Evolutionary conservation across 2,888 invertebrate species (phyloP).

Genomic region (Monochamus alternatus): DNA sequence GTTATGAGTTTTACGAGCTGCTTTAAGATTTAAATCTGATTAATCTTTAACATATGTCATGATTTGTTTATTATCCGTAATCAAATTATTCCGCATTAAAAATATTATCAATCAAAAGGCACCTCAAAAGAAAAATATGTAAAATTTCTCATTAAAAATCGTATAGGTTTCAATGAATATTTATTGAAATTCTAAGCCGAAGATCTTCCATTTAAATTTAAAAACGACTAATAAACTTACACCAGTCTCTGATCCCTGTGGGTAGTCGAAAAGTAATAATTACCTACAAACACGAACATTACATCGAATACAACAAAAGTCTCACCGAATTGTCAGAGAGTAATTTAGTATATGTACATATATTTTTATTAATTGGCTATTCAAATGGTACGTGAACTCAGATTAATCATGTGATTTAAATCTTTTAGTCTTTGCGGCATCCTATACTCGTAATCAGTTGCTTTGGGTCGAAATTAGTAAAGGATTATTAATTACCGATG

Average conservation of each 20-base stretch:
- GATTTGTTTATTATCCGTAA: slow-evolving; percentile 29
- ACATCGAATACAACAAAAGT: slow-evolving; percentile 32
- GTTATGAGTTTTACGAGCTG: too few relatives aligned
- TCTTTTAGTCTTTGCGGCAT: background rate
- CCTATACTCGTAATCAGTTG: background rate
- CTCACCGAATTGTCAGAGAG: slow-evolving; percentile 24
- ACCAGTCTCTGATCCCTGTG: slow-evolving; percentile 26
- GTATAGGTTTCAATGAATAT: slow-evolving; percentile 39
- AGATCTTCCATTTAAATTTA: slow-evolving; percentile 35
- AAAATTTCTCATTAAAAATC: slow-evolving; percentile 36
- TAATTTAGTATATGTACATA: slow-evolving; percentile 15
- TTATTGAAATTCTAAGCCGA: slow-evolving; percentile 38
- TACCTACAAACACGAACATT: slow-evolving; percentile 34
- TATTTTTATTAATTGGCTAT: background rate
- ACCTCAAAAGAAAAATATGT: slow-evolving; percentile 31
- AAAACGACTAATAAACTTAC: slow-evolving; percentile 28
- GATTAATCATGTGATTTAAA: background rate
- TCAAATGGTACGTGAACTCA: background rate
- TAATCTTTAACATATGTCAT: background rate
- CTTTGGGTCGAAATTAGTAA: background rate
- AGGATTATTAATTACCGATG: background rate
- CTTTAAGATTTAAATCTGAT: background rate
- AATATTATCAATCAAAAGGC: slow-evolving; percentile 34
- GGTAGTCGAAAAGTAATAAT: slow-evolving; percentile 32
- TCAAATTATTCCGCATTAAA: slow-evolving; percentile 39